phyloP scores from a whole-genome alignment of 2,888 invertebrate genomes.

The Taphrorychus bicolor region DNA sequence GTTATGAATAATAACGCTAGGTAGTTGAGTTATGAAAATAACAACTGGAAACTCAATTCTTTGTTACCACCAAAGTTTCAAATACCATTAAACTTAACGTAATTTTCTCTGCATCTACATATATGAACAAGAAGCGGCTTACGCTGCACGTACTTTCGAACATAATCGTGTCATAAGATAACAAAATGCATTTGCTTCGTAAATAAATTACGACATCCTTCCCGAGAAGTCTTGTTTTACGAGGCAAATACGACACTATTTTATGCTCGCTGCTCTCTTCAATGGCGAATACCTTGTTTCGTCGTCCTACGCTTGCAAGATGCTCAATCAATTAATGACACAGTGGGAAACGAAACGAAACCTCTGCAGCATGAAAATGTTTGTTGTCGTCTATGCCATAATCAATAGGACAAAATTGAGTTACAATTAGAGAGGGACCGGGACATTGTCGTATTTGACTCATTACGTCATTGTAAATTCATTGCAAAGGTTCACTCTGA shows the following conservation, averaged over 20 bases:
- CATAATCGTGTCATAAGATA: neutral
- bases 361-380: no score
- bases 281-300: no score
- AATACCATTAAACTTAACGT: neutral
- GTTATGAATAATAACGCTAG: no score
- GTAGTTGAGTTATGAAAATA: no score
- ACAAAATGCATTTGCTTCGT: neutral
- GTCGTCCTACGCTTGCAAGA: no score
- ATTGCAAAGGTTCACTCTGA: neutral
- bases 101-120: neutral
- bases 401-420: neutral
- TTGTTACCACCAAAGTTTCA: neutral
- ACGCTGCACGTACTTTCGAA: neutral
- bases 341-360: neutral
- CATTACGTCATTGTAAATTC: neutral
- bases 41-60: neutral
- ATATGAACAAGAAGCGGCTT: neutral
- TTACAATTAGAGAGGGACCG: neutral
- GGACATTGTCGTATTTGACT: neutral
- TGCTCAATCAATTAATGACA: no score
- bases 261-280: neutral
- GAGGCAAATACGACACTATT: neutral
- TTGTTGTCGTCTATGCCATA: neutral
- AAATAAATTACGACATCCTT: slow-evolving; percentile 11
- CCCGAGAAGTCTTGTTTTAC: slow-evolving; percentile 1